Conservation (phyloP, 2,113 vertebrate species). For the Acrocephalus kingi region DNA sequence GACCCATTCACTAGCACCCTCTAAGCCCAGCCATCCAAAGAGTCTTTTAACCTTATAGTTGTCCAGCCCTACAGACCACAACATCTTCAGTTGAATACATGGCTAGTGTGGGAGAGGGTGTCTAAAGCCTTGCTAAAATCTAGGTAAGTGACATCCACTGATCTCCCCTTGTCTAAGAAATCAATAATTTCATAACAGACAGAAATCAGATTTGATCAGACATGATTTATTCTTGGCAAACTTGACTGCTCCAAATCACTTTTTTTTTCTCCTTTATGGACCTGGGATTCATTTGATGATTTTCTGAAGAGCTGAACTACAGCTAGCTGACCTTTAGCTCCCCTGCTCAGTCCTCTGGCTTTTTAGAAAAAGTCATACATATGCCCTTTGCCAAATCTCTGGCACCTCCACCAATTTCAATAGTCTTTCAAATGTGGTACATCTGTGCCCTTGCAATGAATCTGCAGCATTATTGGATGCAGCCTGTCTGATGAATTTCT, state of each 20-base stretch:
- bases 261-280: neutral
- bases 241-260: neutral
- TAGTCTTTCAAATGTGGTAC: neutral
- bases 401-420: neutral
- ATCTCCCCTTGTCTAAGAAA: neutral
- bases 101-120: neutral
- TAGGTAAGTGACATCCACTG: neutral
- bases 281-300: neutral
- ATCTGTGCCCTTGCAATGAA: rapidly evolving
- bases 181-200: neutral
- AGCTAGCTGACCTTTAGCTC: neutral
- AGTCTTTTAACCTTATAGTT: neutral
- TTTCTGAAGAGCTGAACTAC: neutral
- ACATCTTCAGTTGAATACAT: neutral
- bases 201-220: neutral
- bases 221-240: neutral
- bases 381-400: neutral
- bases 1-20: neutral
- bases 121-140: neutral
- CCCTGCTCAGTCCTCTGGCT: neutral
- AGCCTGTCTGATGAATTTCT: neutral
- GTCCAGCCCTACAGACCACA: neutral
- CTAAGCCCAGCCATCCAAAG: neutral
- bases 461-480: neutral
- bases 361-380: neutral